A percentile compares a stretch with the other conserved stretches of the same genome.
These are phyloP conservation scores for Cephus pygmeus DNA, from an alignment of 2,888 invertebrate genomes.

Conservation along the genomic window DNA sequence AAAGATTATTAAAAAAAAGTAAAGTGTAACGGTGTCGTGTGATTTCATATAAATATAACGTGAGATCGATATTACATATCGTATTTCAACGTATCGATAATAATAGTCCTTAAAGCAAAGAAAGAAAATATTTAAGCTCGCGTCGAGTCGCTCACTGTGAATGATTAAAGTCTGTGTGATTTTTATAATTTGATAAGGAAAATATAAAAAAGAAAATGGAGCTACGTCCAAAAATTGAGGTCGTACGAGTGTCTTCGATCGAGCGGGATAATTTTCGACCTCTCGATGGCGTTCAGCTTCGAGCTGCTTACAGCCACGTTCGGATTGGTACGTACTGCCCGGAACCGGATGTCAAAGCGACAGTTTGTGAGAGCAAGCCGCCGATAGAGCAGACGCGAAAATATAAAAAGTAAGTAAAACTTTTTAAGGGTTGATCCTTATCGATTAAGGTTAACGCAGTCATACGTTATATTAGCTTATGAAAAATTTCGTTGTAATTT, in stretches of 20 bases:
- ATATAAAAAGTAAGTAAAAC: constrained; percentile 56
- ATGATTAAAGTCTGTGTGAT: not conserved
- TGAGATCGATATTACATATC: not conserved
- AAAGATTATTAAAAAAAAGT: not conserved
- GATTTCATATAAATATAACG: not conserved
- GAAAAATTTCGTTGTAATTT: not conserved
- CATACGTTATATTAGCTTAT: not conserved
- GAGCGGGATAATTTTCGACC: constrained; percentile 57
- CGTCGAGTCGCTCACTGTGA: not conserved
- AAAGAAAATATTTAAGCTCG: not conserved
- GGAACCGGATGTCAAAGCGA: constrained; percentile 49
- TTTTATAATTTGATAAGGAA: constrained; percentile 19
- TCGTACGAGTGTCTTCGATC: constrained; percentile 57
- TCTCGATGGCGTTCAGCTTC: constrained; percentile 57
- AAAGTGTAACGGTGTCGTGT: not conserved
- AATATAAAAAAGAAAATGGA: constrained; percentile 36
- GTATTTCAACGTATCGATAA: not conserved
- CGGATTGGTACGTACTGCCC: constrained; percentile 58
- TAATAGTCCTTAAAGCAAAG: not conserved
- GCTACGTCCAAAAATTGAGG: constrained; percentile 57
- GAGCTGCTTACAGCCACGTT: constrained; percentile 57
- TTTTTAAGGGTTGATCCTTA: not conserved
- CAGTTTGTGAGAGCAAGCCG: constrained; percentile 50
- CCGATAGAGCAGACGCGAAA: constrained; percentile 54
- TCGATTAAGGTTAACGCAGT: not conserved